Evolutionary conservation across 1,140 invertebrate genomes (phyloP).

Genomic region (Drosophila insularis): DNA sequence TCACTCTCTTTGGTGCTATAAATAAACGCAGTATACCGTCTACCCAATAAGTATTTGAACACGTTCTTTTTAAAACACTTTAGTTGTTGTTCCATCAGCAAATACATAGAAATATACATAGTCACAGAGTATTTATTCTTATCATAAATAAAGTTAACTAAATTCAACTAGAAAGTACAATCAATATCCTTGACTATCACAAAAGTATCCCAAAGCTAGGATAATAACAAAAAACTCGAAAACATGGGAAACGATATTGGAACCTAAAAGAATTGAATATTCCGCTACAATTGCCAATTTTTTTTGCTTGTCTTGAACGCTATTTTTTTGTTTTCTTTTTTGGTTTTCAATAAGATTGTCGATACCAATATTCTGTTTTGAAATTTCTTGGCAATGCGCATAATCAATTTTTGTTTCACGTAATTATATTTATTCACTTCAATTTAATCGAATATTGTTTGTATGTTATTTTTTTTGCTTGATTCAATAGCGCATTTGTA

Average conservation of each 20-base stretch:
- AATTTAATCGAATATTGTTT: slow-evolving; percentile 26
- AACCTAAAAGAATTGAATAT: slow-evolving; percentile 29
- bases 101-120: slow-evolving; percentile 35
- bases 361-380: slow-evolving; percentile 54
- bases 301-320: slow-evolving; percentile 22
- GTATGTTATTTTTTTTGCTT: slow-evolving; percentile 34
- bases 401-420: slow-evolving; percentile 38
- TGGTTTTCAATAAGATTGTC: slow-evolving; percentile 60
- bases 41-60: neutral
- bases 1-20: slow-evolving; percentile 9
- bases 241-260: slow-evolving; percentile 42
- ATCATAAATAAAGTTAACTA: slow-evolving; percentile 44
- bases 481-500: slow-evolving; percentile 26
- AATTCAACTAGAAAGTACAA: slow-evolving; percentile 63
- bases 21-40: slow-evolving; percentile 1
- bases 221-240: slow-evolving; percentile 29
- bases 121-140: slow-evolving; percentile 13
- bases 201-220: slow-evolving; percentile 65
- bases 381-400: slow-evolving; percentile 53
- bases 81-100: slow-evolving; percentile 25
- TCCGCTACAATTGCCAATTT: slow-evolving; percentile 39
- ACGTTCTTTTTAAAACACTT: slow-evolving; percentile 20
- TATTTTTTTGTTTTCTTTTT: slow-evolving; percentile 2
- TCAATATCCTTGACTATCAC: slow-evolving; percentile 72
- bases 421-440: slow-evolving; percentile 38